Evolutionary conservation across 2,113 vertebrate species (phyloP).

Genomic region (Pollimyrus isidori): DNA sequence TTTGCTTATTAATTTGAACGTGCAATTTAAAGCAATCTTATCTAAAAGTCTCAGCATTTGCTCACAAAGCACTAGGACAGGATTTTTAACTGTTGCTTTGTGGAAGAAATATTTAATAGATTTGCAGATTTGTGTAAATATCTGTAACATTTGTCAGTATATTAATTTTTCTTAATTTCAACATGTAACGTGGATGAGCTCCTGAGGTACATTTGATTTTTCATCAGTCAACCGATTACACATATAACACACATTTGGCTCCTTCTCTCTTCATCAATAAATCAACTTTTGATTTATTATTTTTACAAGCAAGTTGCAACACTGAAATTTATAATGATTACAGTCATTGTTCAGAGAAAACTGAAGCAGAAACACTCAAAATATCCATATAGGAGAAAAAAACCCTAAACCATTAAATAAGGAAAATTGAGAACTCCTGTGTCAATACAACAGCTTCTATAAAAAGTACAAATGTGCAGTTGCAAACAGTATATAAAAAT

Average conservation of each 20-base stretch:
- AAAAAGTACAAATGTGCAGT: background rate
- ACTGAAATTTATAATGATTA: background rate
- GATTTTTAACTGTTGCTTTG: background rate
- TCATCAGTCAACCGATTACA: background rate
- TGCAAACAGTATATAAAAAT: background rate
- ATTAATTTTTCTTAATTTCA: background rate
- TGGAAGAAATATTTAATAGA: background rate
- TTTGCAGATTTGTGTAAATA: background rate
- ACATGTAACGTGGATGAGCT: background rate
- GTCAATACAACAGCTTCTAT: background rate
- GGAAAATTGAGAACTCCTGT: background rate
- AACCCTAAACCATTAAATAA: background rate
- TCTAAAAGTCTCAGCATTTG: background rate
- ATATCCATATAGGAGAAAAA: background rate
- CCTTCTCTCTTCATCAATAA: background rate
- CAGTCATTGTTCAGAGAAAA: background rate
- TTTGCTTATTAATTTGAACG: background rate
- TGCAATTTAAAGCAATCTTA: background rate
- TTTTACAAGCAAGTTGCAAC: background rate
- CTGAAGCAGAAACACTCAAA: background rate
- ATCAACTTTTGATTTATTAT: background rate
- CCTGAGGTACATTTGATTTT: background rate
- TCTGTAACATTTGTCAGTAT: background rate
- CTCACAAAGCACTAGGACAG: background rate
- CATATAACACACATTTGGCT: background rate